A percentile compares a stretch with the other conserved stretches of the same genome.
phyloP scores from a whole-genome alignment of 2,888 invertebrate species.

The Meteorus colon region DNA sequence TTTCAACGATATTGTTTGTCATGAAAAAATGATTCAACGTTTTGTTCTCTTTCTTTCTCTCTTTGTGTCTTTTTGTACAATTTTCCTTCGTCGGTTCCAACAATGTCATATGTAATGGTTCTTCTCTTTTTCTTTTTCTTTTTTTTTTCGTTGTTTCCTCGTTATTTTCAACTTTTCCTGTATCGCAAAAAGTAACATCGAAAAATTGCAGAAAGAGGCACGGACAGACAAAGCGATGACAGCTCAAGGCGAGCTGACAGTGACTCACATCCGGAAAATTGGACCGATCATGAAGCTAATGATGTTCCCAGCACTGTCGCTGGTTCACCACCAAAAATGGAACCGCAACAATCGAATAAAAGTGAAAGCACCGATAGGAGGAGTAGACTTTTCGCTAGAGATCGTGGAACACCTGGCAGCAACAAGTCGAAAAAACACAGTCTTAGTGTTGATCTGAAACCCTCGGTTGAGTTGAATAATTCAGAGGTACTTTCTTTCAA shows the following conservation, averaged over 20 bases:
- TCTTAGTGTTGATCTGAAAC: slow-evolving; percentile 72
- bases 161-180: not conserved
- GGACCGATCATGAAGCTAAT: slow-evolving; percentile 82
- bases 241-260: slow-evolving; percentile 77
- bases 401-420: slow-evolving; percentile 73
- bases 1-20: not conserved
- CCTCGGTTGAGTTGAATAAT: slow-evolving; percentile 66
- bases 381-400: slow-evolving; percentile 78
- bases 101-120: not conserved
- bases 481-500: slow-evolving; percentile 62
- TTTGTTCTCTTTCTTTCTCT: not conserved
- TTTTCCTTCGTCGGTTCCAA: not conserved
- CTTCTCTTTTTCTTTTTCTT: not conserved
- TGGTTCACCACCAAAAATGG: slow-evolving; percentile 78
- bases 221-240: slow-evolving; percentile 76
- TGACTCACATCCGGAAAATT: slow-evolving; percentile 76
- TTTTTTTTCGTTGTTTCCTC: not conserved
- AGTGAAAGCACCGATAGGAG: slow-evolving; percentile 70
- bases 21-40: slow-evolving; percentile 1
- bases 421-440: slow-evolving; percentile 80
- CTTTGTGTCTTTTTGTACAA: slow-evolving; percentile 4
- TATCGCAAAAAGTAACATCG: slow-evolving; percentile 43
- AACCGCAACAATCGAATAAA: slow-evolving; percentile 75
- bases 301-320: slow-evolving; percentile 78
- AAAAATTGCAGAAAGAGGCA: slow-evolving; percentile 71